Percentiles rank a stretch among this genome's conserved stretches.
phyloP scores from a whole-genome alignment of 2,888 invertebrate genomes.

The Eretmocerus hayati region DNA sequence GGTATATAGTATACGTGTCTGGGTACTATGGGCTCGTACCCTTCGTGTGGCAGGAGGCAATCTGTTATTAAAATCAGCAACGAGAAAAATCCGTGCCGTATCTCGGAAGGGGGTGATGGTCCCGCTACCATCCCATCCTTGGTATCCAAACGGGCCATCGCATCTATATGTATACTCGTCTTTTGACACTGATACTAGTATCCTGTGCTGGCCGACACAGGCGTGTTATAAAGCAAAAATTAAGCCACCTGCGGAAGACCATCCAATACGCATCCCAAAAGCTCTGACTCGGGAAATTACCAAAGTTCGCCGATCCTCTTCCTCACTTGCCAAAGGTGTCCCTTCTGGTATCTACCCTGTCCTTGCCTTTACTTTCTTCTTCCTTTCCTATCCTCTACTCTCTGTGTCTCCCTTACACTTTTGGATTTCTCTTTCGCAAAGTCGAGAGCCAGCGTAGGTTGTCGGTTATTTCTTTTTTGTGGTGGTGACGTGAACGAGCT shows the following conservation, averaged over 20 bases:
- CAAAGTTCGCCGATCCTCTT: conserved; percentile 18
- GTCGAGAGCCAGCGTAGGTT: too few relatives aligned
- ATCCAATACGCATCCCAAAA: neutral
- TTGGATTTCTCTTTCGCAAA: too few relatives aligned
- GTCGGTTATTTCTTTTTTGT: too few relatives aligned
- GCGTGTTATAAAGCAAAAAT: conserved; percentile 46
- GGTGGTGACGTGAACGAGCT: too few relatives aligned
- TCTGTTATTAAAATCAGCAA: conserved; percentile 48
- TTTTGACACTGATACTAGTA: neutral
- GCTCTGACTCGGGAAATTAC: conserved; percentile 18
- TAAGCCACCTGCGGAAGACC: conserved; percentile 38
- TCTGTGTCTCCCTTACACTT: neutral
- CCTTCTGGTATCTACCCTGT: conserved; percentile 39
- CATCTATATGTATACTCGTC: too few relatives aligned
- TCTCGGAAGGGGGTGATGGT: conserved; percentile 32
- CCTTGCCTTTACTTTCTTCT: conserved; percentile 7
- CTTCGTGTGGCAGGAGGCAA: conserved; percentile 22
- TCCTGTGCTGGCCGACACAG: conserved; percentile 29
- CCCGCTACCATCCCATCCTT: neutral
- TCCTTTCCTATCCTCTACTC: conserved; percentile 1
- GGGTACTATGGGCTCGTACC: conserved; percentile 1
- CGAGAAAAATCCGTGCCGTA: conserved; percentile 48
- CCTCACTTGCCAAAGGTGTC: conserved; percentile 38
- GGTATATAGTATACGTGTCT: conserved; percentile 8
- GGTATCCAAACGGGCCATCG: too few relatives aligned